Evolutionary conservation across 2,797 vertebrate genomes (phyloP), one percentile per base, ranked within the genome.

Genomic region (Gallinago solitaria): DNA sequence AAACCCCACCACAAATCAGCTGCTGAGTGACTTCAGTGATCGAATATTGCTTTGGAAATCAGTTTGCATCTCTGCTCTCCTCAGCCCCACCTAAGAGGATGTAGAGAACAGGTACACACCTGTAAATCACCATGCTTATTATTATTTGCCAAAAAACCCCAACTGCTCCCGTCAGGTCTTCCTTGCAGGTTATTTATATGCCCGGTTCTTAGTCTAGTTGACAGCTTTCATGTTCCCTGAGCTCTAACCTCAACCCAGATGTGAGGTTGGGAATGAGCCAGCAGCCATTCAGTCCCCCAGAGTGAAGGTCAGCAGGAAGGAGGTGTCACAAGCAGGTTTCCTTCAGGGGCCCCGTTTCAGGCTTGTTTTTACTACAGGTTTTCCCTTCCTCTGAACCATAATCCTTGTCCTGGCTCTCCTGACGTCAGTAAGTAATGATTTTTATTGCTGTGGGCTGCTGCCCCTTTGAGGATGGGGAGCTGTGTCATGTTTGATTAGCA

Each of bases 121-220:
- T n/a, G 37, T n/a, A 2, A 85, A 51, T n/a, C 8, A 3, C 24
- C 4, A 0, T 11, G 11, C 37, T 41, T 30, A 16, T 51, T 43
- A 1, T 39, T 35, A 23, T 1, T 33, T 23, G 41, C 30, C 27
- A 27, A 16, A 73, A 32, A n/a, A 43, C 9, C 17, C 10, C 6
- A 17, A 6, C 30, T 80, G 39, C 18, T 30, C 6, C 33, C 27
- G 56, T 11, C 53, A 45, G 13, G 11, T 11, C 48, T 50, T 28
- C 47, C 63, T 13, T 79, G 50, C 43, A 48, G 76, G 32, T 61
- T 67, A 11, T 33, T n/a, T 11, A 1, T 25, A 21, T 83, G 47
- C 64, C 43, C 6, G 4, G 8, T 50, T 70, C 56, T 73, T 20
- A 6, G 14, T 20, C 16, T 73, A 1, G 1, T 0, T 39, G 37